Evolutionary conservation across 2,797 vertebrate genomes (phyloP), one percentile per base, ranked within the genome.

Genomic region (Phrynocephalus vlangalii): DNA sequence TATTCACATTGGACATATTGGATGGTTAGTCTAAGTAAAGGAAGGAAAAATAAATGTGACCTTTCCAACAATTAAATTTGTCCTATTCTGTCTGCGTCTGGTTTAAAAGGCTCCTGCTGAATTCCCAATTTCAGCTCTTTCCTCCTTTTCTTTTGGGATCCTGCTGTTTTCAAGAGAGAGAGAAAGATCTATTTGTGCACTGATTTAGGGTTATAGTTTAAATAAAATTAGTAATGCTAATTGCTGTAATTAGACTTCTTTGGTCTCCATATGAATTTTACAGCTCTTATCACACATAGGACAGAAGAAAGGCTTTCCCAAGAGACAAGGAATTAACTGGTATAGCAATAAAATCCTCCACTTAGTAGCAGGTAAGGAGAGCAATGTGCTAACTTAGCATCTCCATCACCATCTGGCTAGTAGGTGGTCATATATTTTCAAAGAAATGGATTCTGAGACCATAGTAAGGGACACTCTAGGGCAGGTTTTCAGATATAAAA

Each of bases 311-410:
- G 81, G 90, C 50, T 60, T 13, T 93, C 86, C 92, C 84, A 68
- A 84, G 92, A 91, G 80, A n/a, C 60, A 16, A 6, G 63, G 91
- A 90, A 82, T 86, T 92, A 86, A 88, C 79, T 78, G 83, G 84
- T 26, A 72, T 72, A 89, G 71, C 83, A 84, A 88, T 82, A 91
- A 87, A 90, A 90, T 80, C 63, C 91, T 66, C 83, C 67, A 77
- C 30, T 87, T 86, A 80, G 86, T 93, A 92, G 70, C 87, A 90
- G 93, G 83, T 91, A 90, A 91, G 70, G 85, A 44, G 82, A 89
- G 73, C 28, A 75, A 79, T 92, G 67, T 87, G 75, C 70, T 83
- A 76, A 52, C 52, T 2, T 68, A 26, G 60, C 48, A 84, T 83
- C 60, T 84, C 90, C 77, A 75, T 87, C 89, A 84, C 0, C 79